Base-by-base conservation (phyloP, 2,797 vertebrate species). In the Phylloscopus collybita region DNA sequence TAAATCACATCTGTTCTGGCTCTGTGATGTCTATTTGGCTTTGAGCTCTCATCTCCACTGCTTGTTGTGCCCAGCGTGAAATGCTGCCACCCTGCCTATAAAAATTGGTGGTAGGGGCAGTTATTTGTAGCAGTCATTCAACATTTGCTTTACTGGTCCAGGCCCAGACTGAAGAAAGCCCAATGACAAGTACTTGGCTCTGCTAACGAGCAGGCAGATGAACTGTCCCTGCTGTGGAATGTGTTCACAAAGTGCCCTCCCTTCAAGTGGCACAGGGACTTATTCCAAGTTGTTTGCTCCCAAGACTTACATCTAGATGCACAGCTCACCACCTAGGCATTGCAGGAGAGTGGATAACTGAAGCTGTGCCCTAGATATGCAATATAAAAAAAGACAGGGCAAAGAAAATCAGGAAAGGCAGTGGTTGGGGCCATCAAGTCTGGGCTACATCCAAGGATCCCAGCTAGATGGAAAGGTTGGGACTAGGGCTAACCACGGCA, bases 11-110 rank as follows among this genome's bases (percentile, higher is more conserved):
- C 92, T 76, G 42, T 73, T 53, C 91, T 49, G 82, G 62, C 86
- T 86, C 90, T 92, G 66, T 79, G 70, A 95, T 84, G 91, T 90
- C 90, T 93, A 18, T 80, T 93, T 92, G 76, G 86, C 94, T 94
- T 86, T 5, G 1, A 80, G 80, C 88, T 92, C 90, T 95, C 83
- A 92, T 93, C 92, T 91, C 71, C 53, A 21, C 49, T 79, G 62
- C 85, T 94, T 86, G 72, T 86, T 91, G 82, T 90, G 80, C 80
- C 81, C 89, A 90, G 91, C 14, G 0, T 76, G 92, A 95, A 84
- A 81, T 66, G 76, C 90, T 90, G 88, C 83, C 76, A 84, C 91
- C 90, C 86, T 71, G 64, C 50, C 80, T 73, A 36, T 61, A 91
- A 66, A 92, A 94, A 91, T 22, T 79, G 73, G 73, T 49, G 49